Conservation (phyloP, 2,113 vertebrate genomes). For the Propithecus coquereli region DNA sequence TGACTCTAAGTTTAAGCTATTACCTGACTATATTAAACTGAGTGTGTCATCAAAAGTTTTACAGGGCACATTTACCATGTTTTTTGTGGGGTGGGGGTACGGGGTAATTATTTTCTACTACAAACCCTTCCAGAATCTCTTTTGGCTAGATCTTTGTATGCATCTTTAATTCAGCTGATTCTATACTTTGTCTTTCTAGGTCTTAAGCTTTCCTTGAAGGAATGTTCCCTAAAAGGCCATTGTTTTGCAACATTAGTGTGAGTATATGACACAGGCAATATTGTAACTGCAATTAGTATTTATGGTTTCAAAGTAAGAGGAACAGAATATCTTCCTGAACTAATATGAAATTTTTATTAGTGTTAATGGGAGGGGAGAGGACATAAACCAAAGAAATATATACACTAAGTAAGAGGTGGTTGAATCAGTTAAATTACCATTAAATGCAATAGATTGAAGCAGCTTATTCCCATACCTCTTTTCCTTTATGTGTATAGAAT, state of each 20-base stretch:
- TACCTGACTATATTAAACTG: neutral
- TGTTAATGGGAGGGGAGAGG: neutral
- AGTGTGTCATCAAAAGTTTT: neutral
- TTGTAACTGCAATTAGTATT: neutral
- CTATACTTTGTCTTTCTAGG: neutral
- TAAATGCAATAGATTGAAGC: neutral
- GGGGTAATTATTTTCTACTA: neutral
- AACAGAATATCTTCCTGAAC: neutral
- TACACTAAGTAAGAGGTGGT: neutral
- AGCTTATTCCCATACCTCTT: neutral
- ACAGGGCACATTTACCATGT: neutral
- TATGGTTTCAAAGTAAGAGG: neutral
- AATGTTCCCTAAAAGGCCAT: neutral
- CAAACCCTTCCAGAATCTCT: neutral
- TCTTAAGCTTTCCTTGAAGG: neutral
- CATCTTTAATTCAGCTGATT: neutral
- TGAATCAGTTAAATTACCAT: neutral
- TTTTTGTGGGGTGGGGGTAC: neutral
- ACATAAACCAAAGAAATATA: neutral
- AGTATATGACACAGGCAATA: neutral
- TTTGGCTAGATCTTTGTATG: neutral
- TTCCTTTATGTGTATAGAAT: neutral
- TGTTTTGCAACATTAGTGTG: neutral
- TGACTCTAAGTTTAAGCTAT: neutral
- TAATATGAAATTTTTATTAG: neutral